These are phyloP conservation scores for Ceyx margarethae DNA, from an alignment of 2,113 vertebrate species.

Conservation along the genomic window DNA sequence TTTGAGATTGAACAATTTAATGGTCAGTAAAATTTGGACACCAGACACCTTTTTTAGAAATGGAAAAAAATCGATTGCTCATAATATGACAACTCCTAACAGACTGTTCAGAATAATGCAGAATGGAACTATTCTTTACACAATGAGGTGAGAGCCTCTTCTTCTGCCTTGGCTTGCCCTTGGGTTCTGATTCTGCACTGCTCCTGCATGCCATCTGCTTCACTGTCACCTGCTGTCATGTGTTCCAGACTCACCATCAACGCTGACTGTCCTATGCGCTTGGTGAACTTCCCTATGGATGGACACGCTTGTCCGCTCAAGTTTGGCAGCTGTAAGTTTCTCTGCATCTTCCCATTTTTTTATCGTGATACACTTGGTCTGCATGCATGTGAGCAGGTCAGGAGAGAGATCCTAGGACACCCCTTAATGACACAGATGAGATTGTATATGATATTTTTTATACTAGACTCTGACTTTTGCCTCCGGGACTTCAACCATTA, in stretches of 20 bases:
- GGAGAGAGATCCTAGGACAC: background rate
- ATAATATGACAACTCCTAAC: conserved; percentile 98
- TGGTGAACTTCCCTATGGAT: conserved; percentile 98
- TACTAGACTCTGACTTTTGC: background rate
- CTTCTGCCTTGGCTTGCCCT: background rate
- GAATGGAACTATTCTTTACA: conserved; percentile 97
- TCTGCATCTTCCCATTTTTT: background rate
- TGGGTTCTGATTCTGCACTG: background rate
- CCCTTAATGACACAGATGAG: background rate
- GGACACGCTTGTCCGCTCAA: conserved; percentile 96
- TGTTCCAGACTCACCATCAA: conserved; percentile 90
- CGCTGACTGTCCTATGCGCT: conserved; percentile 94
- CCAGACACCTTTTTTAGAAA: conserved; percentile 99
- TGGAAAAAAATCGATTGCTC: conserved; percentile 94
- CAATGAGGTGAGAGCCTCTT: conserved; percentile 86
- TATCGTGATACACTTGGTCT: background rate
- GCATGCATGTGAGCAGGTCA: background rate
- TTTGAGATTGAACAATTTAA: conserved; percentile 92
- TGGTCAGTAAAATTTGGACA: conserved; percentile 99
- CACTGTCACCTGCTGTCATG: conserved; percentile 4
- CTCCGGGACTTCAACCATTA: background rate
- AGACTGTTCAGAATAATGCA: conserved; percentile 98
- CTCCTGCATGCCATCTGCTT: background rate
- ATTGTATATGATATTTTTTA: background rate
- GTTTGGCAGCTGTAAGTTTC: conserved; percentile 96